Base-by-base conservation (phyloP, 2,888 invertebrate species). In the Keiferia lycopersicella region DNA sequence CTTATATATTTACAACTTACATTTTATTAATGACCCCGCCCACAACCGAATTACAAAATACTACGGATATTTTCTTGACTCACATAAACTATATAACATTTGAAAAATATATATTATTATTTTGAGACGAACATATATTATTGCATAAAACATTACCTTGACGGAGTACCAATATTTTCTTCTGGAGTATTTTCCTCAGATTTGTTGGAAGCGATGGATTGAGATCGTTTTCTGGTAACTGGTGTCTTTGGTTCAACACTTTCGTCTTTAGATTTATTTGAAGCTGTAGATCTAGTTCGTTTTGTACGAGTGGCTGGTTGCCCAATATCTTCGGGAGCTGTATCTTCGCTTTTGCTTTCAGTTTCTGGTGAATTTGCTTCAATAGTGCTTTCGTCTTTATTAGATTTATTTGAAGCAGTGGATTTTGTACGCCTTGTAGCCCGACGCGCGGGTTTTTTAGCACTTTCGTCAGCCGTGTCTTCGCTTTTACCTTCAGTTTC, bases 191-290 rank as follows among this genome's bases (percentile, higher is more conserved):
- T 73, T 67, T 82, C 84, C 30, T 78, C 81, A 0, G 83, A 78
- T 73, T 81, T 83, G 34, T 77, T 76, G 2, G 86, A 84, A 16
- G 82, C 73, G 12, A 71, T 80, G 0, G 88, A 87, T 64, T 83
- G 82, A 0, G 82, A 73, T 20, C 87, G 83, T 66, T 84, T 87
- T 62, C 88, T 77, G n/a, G 81, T 79, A 4, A 69, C 69, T 8
- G 88, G 86, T 1, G 84, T 86, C 71, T 75, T 82, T 0, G 70
- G 70, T 70, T 81, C 77, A 3, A 6, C 16, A 16, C 4, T 22
- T 26, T 66, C 65, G 0, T 53, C 53, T 56, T 26, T 62, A 7
- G 72, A 71, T 70, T 72, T 70, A 41, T 71, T 73, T 0, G 73
- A 72, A 1, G 74, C 67, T 10, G 71, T 69, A 0, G 77, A 76